Evolutionary conservation across 2,797 vertebrate genomes (phyloP).

Genomic region (Rhynchotus rufescens): DNA sequence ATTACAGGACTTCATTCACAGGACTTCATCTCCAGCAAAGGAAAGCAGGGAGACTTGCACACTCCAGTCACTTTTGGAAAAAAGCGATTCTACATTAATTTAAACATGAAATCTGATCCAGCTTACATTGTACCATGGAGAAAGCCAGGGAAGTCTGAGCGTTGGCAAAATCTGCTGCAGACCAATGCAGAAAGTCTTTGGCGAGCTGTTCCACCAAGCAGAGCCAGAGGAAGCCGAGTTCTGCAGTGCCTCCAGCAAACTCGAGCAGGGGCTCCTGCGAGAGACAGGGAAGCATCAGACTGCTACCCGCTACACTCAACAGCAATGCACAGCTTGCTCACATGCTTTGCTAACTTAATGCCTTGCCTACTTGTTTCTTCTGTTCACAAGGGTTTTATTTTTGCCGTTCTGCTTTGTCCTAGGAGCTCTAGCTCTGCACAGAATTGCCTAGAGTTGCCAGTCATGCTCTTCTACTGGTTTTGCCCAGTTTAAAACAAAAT

Average conservation of each 20-base stretch:
- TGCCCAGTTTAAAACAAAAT: neutral
- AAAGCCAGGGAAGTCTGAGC: slow-evolving; percentile 37
- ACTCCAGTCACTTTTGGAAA: slow-evolving; percentile 19
- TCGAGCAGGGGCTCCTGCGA: neutral
- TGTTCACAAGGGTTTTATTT: neutral
- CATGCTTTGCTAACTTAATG: neutral
- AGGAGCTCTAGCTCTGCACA: neutral
- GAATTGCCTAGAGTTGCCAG: neutral
- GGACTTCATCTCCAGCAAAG: neutral
- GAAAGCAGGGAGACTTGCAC: slow-evolving; percentile 41
- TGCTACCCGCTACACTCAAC: neutral
- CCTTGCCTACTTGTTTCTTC: neutral
- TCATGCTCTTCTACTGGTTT: neutral
- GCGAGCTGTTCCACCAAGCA: neutral
- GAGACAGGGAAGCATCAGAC: neutral
- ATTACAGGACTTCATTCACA: neutral
- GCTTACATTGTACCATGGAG: slow-evolving; percentile 38
- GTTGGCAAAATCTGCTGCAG: slow-evolving; percentile 26
- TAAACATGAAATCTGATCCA: slow-evolving; percentile 47
- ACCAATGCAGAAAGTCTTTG: slow-evolving; percentile 53
- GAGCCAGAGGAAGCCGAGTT: slow-evolving; percentile 12
- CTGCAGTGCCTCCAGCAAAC: neutral
- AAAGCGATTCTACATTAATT: slow-evolving; percentile 60
- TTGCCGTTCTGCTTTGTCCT: neutral
- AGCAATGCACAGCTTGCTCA: neutral